phyloP scores from a whole-genome alignment of 1,140 invertebrate genomes.

The Latrodectus geometricus region DNA sequence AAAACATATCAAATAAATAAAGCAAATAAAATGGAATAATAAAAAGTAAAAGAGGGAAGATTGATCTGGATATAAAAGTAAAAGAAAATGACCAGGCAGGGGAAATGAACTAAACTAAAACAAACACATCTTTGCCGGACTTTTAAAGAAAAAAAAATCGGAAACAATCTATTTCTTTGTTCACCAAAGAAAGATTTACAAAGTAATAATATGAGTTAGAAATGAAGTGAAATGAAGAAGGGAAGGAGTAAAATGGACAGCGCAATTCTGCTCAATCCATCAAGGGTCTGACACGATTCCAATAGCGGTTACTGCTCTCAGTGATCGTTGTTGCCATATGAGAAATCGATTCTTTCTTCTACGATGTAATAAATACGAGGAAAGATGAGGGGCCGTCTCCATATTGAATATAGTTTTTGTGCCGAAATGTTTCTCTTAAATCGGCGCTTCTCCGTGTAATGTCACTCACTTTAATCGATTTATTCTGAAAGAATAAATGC shows the following conservation, averaged over 20 bases:
- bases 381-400: background rate
- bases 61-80: background rate
- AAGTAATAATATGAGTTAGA: slow-evolving; percentile 58
- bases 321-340: slow-evolving; percentile 56
- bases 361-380: slow-evolving; percentile 57
- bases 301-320: slow-evolving; percentile 52
- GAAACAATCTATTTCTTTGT: slow-evolving; percentile 57
- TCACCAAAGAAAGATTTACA: slow-evolving; percentile 55
- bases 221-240: slow-evolving; percentile 51
- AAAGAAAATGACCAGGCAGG: slow-evolving; percentile 18
- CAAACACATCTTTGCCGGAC: slow-evolving; percentile 6
- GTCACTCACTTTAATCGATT: background rate
- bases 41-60: background rate
- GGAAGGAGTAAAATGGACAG: slow-evolving; percentile 7
- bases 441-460: background rate
- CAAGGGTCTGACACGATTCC: slow-evolving; percentile 52
- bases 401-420: background rate
- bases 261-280: slow-evolving; percentile 52
- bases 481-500: no score
- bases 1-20: background rate
- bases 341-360: slow-evolving; percentile 55
- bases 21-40: background rate
- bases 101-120: background rate
- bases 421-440: no score
- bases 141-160: slow-evolving; percentile 33